phyloP scores from a whole-genome alignment of 35 echinoderm and acorn worm genomes.

The Lytechinus variegatus region DNA sequence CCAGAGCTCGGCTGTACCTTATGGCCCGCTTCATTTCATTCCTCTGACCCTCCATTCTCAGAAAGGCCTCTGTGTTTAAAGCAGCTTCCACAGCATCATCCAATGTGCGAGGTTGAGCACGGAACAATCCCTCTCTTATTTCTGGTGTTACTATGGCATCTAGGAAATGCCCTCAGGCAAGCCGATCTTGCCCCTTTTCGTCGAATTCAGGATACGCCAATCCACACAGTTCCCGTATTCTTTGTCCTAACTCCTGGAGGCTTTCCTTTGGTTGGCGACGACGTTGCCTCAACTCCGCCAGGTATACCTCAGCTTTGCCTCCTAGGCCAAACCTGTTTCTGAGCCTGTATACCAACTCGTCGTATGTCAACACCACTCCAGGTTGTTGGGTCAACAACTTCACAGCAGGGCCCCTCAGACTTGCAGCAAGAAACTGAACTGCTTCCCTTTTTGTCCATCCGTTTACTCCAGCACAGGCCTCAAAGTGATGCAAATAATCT shows the following conservation, averaged over 20 bases:
- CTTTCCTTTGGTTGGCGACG: too few relatives aligned
- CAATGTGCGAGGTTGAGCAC: constrained; percentile 9
- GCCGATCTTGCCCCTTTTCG: background rate
- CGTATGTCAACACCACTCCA: too few relatives aligned
- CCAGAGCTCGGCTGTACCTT: background rate
- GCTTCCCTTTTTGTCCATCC: background rate
- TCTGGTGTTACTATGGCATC: background rate
- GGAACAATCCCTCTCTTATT: constrained; percentile 24
- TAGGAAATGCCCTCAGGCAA: background rate
- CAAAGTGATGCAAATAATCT: background rate
- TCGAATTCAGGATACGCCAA: constrained; percentile 48
- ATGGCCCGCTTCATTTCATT: background rate
- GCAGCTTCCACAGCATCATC: constrained; percentile 19
- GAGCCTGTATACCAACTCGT: too few relatives aligned
- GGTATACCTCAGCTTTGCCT: too few relatives aligned
- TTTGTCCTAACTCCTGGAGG: constrained; percentile 26
- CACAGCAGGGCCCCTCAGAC: background rate
- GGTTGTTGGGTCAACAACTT: too few relatives aligned
- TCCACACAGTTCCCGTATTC: constrained; percentile 2
- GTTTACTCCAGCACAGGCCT: constrained; percentile 17
- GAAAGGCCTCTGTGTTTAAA: constrained; percentile 32
- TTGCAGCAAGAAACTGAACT: constrained; percentile 4
- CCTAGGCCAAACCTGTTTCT: too few relatives aligned
- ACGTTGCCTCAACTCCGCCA: too few relatives aligned
- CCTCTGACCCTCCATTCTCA: constrained; percentile 22